Evolutionary conservation across 2,797 vertebrate genomes (phyloP).

Genomic region (Picus viridis): DNA sequence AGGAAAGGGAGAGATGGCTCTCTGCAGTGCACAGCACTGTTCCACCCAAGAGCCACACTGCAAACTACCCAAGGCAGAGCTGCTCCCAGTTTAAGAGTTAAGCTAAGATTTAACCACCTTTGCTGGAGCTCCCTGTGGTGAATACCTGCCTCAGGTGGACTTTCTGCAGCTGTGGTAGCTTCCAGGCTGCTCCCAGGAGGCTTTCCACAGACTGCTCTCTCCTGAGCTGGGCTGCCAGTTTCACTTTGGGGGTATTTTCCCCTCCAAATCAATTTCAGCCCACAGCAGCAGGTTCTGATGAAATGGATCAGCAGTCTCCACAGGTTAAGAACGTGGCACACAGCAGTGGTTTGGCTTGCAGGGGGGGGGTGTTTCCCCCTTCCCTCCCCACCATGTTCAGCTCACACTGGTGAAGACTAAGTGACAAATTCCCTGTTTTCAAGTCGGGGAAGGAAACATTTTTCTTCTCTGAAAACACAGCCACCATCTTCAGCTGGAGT

Average conservation of each 20-base stretch:
- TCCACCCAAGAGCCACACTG: background rate
- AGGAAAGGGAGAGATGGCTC: background rate
- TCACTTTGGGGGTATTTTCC: too few species aligned
- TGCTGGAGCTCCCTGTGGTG: background rate
- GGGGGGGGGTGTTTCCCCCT: background rate
- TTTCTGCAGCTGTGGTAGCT: background rate
- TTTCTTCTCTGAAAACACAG: background rate
- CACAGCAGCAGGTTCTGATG: background rate
- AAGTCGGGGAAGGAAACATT: background rate
- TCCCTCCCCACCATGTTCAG: background rate
- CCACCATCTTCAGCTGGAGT: background rate
- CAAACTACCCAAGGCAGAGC: background rate
- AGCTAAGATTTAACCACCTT: background rate
- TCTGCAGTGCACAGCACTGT: background rate
- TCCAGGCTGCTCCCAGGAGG: too few species aligned
- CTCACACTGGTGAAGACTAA: background rate
- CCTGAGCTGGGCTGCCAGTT: too few species aligned
- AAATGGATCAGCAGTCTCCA: background rate
- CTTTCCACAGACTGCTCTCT: too few species aligned
- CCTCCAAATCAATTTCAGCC: too few species aligned
- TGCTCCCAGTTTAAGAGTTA: background rate
- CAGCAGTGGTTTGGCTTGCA: background rate
- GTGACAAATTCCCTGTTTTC: accelerated
- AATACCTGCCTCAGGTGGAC: background rate
- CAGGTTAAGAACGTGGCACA: background rate